Evolutionary conservation across 2,113 vertebrate species (phyloP), one percentile per base, ranked within the genome.

Genomic region (Leuciscus idus): DNA sequence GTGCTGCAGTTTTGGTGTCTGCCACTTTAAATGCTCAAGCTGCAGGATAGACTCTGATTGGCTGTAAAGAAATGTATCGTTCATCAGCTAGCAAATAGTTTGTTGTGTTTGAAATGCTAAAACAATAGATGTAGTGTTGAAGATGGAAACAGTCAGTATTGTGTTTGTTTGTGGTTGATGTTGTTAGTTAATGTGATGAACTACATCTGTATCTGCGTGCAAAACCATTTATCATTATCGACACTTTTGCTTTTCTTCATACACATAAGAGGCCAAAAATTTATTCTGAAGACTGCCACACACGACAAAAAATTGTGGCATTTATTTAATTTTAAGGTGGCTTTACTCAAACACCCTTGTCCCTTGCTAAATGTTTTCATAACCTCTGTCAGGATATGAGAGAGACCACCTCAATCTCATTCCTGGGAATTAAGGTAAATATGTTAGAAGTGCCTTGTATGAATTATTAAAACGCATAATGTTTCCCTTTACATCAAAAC

Each of bases 271-370:
- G 4, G 2, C 23, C 5, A 4, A 59, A 39, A 57, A 1, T 9
- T 0, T 23, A 39, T 15, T 43, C 55, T 4, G 12, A 80, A 62
- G n/a, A 1, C 39, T 81, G 23, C 5, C 23, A 66, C 46, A 52
- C 26, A 82, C 15, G 7, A 46, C 39, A 30, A 19, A 66, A 1
- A 43, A 12, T 4, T 7, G 10, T 13, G 28, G 2, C 30, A 19
- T 61, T 43, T 46, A 10, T 28, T 46, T 72, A 17, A 43, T 13
- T 80, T 64, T 5, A 26, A 13, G 2, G 13, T n/a, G 36, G 26
- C 13, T 86, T 89, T 96, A 93, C 90, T 93, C 93, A 95, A 91
- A 93, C 93, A 91, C 94, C 93, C 90, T 90, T 91, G 88, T 91
- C 91, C 70, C 57, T 30, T 39, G 64, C 88, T 91, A 77, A 48